phyloP scores from a whole-genome alignment of 2,888 invertebrate genomes.

The Andricus quercusramuli region DNA sequence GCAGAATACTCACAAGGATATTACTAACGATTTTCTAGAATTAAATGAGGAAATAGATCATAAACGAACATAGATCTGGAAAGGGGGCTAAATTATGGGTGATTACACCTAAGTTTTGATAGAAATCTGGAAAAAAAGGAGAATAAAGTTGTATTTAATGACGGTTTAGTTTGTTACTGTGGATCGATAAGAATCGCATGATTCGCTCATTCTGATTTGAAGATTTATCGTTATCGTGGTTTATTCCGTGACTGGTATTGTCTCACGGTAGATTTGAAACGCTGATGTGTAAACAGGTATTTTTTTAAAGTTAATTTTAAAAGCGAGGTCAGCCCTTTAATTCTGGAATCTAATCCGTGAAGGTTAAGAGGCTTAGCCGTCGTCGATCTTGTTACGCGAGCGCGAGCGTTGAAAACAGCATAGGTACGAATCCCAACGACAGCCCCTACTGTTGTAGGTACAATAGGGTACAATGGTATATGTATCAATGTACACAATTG shows the following conservation, averaged over 20 bases:
- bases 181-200: conserved; percentile 27
- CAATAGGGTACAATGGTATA: too few relatives aligned
- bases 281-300: conserved; percentile 6
- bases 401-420: conserved; percentile 72
- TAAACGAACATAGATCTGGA: too few relatives aligned
- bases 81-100: too few relatives aligned
- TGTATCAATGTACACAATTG: not conserved
- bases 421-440: conserved; percentile 73
- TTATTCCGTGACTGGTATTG: conserved; percentile 20
- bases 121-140: too few relatives aligned
- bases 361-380: conserved; percentile 73
- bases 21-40: too few relatives aligned
- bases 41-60: too few relatives aligned
- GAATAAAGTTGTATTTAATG: not conserved
- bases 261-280: conserved; percentile 25
- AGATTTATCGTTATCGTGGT: not conserved
- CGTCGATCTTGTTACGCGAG: conserved; percentile 74
- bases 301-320: conserved; percentile 45
- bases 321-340: conserved; percentile 67
- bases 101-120: too few relatives aligned
- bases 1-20: too few relatives aligned
- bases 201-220: conserved; percentile 11
- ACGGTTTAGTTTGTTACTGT: not conserved
- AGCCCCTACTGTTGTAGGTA: conserved; percentile 34
- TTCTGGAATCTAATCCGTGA: conserved; percentile 61